Evolutionary conservation across 2,113 vertebrate species (phyloP), one percentile per base, ranked within the genome.

Genomic region (Ptilorrhoa leucosticta): DNA sequence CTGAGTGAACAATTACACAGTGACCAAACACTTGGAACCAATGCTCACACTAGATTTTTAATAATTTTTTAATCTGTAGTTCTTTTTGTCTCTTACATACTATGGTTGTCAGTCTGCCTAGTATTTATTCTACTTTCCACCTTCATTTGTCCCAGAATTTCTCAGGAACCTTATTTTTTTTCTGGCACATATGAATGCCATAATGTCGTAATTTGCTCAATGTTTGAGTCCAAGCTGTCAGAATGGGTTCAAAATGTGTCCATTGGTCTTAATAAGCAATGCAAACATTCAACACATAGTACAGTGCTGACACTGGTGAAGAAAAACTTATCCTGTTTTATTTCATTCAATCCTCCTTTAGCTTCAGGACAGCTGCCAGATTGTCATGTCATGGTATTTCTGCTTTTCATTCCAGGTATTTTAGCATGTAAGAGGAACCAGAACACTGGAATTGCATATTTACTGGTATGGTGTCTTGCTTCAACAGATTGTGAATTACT

Each of bases 401-500:
- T 92, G 47, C 9, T 63, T 76, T 88, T 96, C 30, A 22, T 90
- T 89, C 23, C 65, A 92, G 65, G 48, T 93, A 72, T 83, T 95
- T 92, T 64, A 72, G 50, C 70, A 45, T 79, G 35, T 60, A 96
- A 92, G 35, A 87, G 63, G 81, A 97, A 78, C 40, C 4, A 14
- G 71, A 80, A 82, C 47, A 64, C 10, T 54, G 17, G 56, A 79
- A 87, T 79, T 57, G 47, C 21, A 40, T 58, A 47, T 88, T 83
- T 96, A 84, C 72, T 76, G 26, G 28, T 66, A 24, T 19, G 30
- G 70, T 69, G n/a, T 50, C 44, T 56, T 72, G 50, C 82, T 90
- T 94, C 92, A 73, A 85, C 78, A 90, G 57, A 87, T 15, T 88
- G 75, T 80, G 58, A 89, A 84, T 93, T 75, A 78, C 27, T 92